phyloP scores from a whole-genome alignment of 2,888 invertebrate species.

The Oxycera nigricornis region DNA sequence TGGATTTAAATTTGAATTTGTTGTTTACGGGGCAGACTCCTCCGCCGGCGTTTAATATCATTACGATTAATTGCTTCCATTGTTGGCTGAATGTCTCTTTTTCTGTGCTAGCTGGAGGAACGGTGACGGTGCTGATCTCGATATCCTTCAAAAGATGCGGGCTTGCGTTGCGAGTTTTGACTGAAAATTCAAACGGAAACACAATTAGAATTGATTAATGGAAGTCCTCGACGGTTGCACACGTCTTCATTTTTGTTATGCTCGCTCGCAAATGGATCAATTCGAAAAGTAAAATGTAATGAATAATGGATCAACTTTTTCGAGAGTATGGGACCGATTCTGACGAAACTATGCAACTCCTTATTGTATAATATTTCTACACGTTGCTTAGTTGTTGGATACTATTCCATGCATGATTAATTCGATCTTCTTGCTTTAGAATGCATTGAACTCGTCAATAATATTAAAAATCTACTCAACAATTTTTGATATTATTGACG shows the following conservation, averaged over 20 bases:
- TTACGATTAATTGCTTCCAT: slow-evolving; percentile 21
- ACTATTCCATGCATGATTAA: no score
- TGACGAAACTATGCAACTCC: not conserved
- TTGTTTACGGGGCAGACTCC: not conserved
- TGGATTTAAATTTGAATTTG: slow-evolving; percentile 22
- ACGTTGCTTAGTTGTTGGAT: not conserved
- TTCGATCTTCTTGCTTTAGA: no score
- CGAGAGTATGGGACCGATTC: not conserved
- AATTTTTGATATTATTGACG: no score
- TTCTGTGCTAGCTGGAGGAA: not conserved
- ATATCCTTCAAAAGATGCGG: slow-evolving; percentile 23
- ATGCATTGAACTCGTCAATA: no score
- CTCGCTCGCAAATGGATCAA: slow-evolving; percentile 2
- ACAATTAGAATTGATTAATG: slow-evolving; percentile 33
- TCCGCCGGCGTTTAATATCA: slow-evolving; percentile 18
- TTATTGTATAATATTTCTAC: not conserved
- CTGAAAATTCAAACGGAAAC: slow-evolving; percentile 9
- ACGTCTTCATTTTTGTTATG: not conserved
- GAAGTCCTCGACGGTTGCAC: slow-evolving; percentile 8
- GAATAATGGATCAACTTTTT: not conserved
- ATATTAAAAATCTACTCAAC: no score
- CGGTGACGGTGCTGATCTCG: not conserved
- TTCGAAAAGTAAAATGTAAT: slow-evolving; percentile 26
- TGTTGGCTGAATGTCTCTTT: not conserved
- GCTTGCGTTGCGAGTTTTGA: not conserved